These are phyloP conservation scores for Mimachlamys varia DNA, from an alignment of 2,888 invertebrate genomes.

Conservation along the genomic window DNA sequence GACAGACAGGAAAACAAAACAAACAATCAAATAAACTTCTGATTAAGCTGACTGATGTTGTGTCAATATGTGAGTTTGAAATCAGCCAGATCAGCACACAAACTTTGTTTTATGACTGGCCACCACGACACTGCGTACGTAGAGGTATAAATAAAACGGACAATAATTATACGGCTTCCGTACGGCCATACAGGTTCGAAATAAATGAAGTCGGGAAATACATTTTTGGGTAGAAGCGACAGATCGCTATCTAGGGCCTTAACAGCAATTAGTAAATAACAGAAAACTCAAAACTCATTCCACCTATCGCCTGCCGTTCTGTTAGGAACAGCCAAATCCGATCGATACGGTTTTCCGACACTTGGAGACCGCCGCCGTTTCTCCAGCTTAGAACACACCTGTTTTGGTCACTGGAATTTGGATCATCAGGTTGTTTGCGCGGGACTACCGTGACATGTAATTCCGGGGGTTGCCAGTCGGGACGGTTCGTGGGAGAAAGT, in stretches of 20 bases:
- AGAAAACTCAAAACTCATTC: background rate
- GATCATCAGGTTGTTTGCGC: background rate
- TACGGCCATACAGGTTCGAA: background rate
- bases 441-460: too few species aligned
- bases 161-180: background rate
- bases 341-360: background rate
- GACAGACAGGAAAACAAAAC: too few species aligned
- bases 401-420: background rate
- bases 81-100: background rate
- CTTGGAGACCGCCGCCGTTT: background rate
- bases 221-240: background rate
- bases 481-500: too few species aligned
- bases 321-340: background rate
- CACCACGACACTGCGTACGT: too few species aligned
- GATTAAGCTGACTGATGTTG: too few species aligned
- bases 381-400: background rate
- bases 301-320: background rate
- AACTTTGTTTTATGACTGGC: too few species aligned
- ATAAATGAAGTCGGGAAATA: background rate
- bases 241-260: background rate
- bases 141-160: background rate
- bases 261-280: conserved; percentile 17
- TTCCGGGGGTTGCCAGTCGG: too few species aligned
- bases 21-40: too few species aligned
- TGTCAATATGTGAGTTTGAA: background rate